Evolutionary conservation across 2,113 vertebrate genomes (phyloP), one percentile per base, ranked within the genome.

Genomic region (Microcebus murinus): DNA sequence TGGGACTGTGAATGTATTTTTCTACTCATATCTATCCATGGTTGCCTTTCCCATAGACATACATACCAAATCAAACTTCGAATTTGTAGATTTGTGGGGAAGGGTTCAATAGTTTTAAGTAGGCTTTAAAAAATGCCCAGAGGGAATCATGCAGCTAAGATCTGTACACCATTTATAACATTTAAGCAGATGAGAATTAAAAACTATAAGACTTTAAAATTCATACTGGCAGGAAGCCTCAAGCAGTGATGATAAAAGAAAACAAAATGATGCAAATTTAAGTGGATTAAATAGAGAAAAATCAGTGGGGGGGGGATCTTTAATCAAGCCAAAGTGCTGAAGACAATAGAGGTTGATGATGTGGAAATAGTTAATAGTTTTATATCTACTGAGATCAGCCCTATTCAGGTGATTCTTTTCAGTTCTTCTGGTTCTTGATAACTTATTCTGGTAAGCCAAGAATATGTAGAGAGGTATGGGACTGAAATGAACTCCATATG

Each of bases 251-350:
- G 91, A 83, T 70, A 97, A 95, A 93, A 94, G 92, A 97, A 95
- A 97, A 95, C 71, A 97, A 97, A 97, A 89, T 93, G 91, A 96
- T 96, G 67, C 52, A 79, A 95, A 97, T 94, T 80, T 93, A 97
- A 97, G 70, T 96, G 74, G 83, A 96, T 97, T 97, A 97, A 96
- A 88, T 67, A 93, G 73, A 68, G 25, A 94, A 96, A 96, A 94
- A 91, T 86, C 81, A 94, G 67, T 71, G 15, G 20, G 34, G 59
- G 61, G 45, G 6, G 1, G 0, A 55, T 87, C 90, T 96, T 94
- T 95, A 97, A 91, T 96, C 79, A 95, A 97, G 89, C 18, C 77
- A 68, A 87, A 92, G 57, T 63, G 2, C 25, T 91, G 45, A 96
- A 94, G 94, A 97, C 74, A 96, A 94, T 39, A 76, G 86, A 86